phyloP scores from a whole-genome alignment of 2,888 invertebrate species.

The Cosmopolites sordidus region DNA sequence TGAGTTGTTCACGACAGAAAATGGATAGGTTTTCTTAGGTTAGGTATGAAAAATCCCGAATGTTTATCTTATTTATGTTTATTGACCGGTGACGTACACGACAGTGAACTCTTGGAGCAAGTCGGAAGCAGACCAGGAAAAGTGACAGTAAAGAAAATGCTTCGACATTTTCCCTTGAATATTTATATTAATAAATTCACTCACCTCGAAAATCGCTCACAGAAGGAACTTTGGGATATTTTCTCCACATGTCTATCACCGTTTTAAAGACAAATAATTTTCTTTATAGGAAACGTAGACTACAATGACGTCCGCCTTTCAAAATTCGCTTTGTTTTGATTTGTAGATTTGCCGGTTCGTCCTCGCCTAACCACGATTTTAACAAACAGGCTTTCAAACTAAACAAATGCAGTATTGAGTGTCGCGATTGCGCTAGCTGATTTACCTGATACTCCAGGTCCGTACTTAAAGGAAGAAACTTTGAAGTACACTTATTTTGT shows the following conservation, averaged over 20 bases:
- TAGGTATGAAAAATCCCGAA: too few species aligned
- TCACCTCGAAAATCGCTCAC: constrained; percentile 36
- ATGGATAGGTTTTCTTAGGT: too few species aligned
- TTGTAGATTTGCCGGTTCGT: not conserved
- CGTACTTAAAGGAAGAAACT: too few species aligned
- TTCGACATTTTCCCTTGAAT: not conserved
- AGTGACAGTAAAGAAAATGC: not conserved
- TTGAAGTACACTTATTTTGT: too few species aligned
- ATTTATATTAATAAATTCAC: constrained; percentile 13
- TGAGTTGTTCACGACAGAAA: too few species aligned
- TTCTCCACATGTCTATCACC: constrained; percentile 36
- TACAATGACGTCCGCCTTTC: too few species aligned
- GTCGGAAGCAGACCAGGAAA: too few species aligned
- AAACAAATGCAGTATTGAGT: constrained; percentile 6
- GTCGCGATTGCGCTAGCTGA: constrained; percentile 17
- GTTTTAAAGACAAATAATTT: not conserved
- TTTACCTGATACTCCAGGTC: constrained; percentile 4
- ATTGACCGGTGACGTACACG: too few species aligned
- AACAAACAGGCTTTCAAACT: not conserved
- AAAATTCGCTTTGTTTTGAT: too few species aligned
- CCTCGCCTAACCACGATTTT: not conserved
- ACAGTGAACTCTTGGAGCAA: too few species aligned
- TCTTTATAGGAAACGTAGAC: too few species aligned
- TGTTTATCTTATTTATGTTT: too few species aligned
- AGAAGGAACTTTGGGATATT: constrained; percentile 38